phyloP scores from a whole-genome alignment of 2,797 vertebrate species.

The Nasua narica region DNA sequence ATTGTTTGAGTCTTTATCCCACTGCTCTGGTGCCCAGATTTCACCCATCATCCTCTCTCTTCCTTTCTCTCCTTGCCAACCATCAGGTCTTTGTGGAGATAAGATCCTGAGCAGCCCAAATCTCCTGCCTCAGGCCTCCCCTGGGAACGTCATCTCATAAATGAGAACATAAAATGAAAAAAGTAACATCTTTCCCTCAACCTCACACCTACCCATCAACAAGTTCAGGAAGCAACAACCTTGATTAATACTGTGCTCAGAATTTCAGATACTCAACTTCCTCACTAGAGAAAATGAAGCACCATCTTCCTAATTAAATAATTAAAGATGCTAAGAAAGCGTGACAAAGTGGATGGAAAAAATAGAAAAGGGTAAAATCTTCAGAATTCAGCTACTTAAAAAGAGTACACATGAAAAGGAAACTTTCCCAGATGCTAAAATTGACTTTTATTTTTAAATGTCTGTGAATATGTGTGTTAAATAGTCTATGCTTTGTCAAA shows the following conservation, averaged over 20 bases:
- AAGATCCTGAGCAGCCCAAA: not conserved
- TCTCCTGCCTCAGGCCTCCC: not conserved
- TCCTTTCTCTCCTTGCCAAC: not conserved
- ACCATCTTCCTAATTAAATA: not conserved
- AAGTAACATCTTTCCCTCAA: not conserved
- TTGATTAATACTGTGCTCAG: not conserved
- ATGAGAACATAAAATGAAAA: not conserved
- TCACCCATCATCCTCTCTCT: not conserved
- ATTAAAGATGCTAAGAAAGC: not conserved
- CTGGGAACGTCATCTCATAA: not conserved
- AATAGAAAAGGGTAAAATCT: not conserved
- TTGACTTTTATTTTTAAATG: not conserved
- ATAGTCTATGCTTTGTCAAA: not conserved
- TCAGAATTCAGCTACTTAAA: not conserved
- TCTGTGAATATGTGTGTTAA: not conserved
- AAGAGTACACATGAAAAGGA: not conserved
- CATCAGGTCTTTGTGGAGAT: not conserved
- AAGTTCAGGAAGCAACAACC: slow-evolving; percentile 11
- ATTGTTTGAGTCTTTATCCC: not conserved
- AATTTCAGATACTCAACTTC: not conserved
- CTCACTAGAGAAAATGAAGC: not conserved
- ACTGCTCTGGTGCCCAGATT: not conserved
- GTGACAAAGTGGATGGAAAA: not conserved
- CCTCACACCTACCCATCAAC: not conserved
- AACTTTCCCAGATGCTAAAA: not conserved